Percentiles rank a stretch among this genome's conserved stretches.
Evolutionary conservation across 2,888 invertebrate species (phyloP).

Genomic region (Sminthurides aquaticus): DNA sequence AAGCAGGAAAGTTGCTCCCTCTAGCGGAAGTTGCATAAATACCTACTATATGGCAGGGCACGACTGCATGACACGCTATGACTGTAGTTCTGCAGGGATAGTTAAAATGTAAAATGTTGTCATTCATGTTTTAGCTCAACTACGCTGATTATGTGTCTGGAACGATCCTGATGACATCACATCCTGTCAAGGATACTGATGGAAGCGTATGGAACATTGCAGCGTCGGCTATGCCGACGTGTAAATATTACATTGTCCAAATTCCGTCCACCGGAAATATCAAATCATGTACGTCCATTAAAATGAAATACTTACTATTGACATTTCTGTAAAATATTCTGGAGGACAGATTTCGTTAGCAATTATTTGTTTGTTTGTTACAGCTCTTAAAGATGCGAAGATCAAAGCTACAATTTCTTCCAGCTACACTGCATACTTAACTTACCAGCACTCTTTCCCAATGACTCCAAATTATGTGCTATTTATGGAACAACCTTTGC

Average conservation of each 20-base stretch:
- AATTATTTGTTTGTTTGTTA: slow-evolving; percentile 5
- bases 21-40: neutral
- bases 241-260: slow-evolving; percentile 46
- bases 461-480: slow-evolving; percentile 52
- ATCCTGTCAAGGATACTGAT: slow-evolving; percentile 36
- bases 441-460: slow-evolving; percentile 53
- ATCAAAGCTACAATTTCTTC: slow-evolving; percentile 46
- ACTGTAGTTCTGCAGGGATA: neutral
- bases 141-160: slow-evolving; percentile 12
- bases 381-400: slow-evolving; percentile 44
- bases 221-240: slow-evolving; percentile 43
- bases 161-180: slow-evolving; percentile 19
- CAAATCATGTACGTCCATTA: slow-evolving; percentile 7
- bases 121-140: slow-evolving; percentile 4
- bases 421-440: slow-evolving; percentile 45
- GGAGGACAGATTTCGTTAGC: neutral
- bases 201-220: slow-evolving; percentile 39
- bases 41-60: too few relatives aligned
- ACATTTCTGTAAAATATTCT: neutral
- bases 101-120: neutral
- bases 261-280: slow-evolving; percentile 41
- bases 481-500: slow-evolving; percentile 51
- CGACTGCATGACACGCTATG: neutral
- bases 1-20: slow-evolving; percentile 13
- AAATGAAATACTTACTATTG: neutral